A percentile compares a stretch with the other conserved stretches of the same genome.
These are phyloP conservation scores for Microctonus aethiopoides DNA, from an alignment of 2,888 invertebrate genomes.

Conservation along the genomic window DNA sequence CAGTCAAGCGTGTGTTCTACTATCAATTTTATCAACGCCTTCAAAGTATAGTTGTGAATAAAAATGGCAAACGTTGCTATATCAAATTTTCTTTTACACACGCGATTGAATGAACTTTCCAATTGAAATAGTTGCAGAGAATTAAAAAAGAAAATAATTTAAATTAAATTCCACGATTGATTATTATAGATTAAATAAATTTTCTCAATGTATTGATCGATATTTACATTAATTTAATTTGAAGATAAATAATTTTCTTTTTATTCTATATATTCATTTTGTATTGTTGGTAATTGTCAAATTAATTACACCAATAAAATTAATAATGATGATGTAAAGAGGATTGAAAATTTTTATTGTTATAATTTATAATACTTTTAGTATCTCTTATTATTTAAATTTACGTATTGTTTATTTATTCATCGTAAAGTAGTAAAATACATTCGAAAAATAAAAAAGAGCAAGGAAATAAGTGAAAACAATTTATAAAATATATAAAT, in stretches of 20 bases:
- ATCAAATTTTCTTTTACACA: neutral
- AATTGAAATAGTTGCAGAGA: neutral
- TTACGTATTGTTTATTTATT: too few species aligned
- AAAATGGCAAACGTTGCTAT: neutral
- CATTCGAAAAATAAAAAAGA: neutral
- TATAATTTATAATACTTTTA: neutral
- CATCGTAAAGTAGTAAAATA: too few species aligned
- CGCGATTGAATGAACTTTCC: neutral
- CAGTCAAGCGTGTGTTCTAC: conserved; percentile 3
- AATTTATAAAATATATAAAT: neutral
- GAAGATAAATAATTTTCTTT: too few species aligned
- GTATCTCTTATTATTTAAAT: too few species aligned
- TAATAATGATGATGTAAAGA: neutral
- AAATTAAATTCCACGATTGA: neutral
- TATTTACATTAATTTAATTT: neutral
- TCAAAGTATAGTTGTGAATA: neutral
- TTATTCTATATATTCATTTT: too few species aligned
- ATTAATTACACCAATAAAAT: too few species aligned
- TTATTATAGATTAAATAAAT: neutral
- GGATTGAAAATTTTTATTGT: neutral
- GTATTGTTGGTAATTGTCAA: too few species aligned
- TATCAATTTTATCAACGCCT: conserved; percentile 9
- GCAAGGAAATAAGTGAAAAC: neutral
- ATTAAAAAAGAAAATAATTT: neutral
- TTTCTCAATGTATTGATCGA: neutral